Evolutionary conservation across 2,888 invertebrate genomes (phyloP).

Genomic region (Erebia aethiops): DNA sequence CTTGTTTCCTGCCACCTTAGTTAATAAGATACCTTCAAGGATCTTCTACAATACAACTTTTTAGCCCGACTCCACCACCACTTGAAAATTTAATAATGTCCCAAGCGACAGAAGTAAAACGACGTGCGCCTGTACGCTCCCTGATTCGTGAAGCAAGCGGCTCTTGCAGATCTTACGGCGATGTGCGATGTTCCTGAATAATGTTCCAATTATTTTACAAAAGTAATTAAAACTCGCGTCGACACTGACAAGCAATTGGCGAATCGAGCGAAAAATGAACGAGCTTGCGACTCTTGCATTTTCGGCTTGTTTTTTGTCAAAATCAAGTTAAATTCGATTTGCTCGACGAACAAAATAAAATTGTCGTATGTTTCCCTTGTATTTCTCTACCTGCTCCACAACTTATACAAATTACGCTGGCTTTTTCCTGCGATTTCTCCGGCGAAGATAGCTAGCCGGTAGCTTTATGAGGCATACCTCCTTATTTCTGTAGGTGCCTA

Average conservation of each 20-base stretch:
- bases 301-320: slow-evolving; percentile 1
- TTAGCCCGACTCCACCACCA: no score
- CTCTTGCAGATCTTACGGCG: no score
- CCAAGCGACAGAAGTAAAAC: no score
- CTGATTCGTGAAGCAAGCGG: background rate
- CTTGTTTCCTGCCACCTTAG: no score
- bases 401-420: background rate
- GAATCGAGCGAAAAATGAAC: slow-evolving; percentile 6
- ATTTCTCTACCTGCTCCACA: background rate
- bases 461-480: no score
- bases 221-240: slow-evolving; percentile 34
- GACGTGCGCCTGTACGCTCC: background rate
- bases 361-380: background rate
- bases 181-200: slow-evolving; percentile 22
- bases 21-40: no score
- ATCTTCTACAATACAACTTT: no score
- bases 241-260: slow-evolving; percentile 23
- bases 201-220: slow-evolving; percentile 33
- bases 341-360: background rate
- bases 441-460: no score
- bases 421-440: background rate
- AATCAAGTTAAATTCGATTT: background rate
- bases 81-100: no score
- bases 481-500: no score
- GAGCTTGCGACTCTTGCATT: background rate